A percentile compares a stretch with the other conserved stretches of the same genome.
Evolutionary conservation across 2,888 invertebrate genomes (phyloP).

Genomic region (Folsomia candida): DNA sequence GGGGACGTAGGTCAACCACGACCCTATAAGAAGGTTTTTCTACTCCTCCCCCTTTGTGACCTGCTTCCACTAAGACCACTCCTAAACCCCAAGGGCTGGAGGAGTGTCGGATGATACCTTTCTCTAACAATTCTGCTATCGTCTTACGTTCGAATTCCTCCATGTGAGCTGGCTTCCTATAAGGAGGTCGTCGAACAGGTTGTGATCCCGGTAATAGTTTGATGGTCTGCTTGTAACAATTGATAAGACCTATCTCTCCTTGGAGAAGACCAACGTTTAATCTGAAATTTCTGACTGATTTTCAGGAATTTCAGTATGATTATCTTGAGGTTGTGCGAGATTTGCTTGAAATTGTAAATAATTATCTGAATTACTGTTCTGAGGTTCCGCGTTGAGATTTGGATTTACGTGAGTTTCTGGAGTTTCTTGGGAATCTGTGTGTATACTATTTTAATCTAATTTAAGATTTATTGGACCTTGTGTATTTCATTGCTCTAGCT

Average conservation of each 20-base stretch:
- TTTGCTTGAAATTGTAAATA: not conserved
- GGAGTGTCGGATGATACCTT: conserved; percentile 20
- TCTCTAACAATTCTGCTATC: conserved; percentile 26
- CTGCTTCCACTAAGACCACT: conserved; percentile 22
- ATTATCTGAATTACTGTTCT: not conserved
- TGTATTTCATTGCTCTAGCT: too few relatives aligned
- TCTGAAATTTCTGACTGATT: too few relatives aligned
- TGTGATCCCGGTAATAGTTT: conserved; percentile 17
- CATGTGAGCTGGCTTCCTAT: conserved; percentile 25
- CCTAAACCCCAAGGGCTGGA: conserved; percentile 25
- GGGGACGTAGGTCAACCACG: conserved; percentile 10
- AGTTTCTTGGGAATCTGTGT: too few relatives aligned
- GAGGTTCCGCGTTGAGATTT: not conserved
- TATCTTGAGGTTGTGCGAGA: conserved; percentile 18
- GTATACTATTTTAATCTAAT: too few relatives aligned
- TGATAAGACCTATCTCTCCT: conserved; percentile 28
- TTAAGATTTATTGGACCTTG: too few relatives aligned
- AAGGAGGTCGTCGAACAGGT: conserved; percentile 23
- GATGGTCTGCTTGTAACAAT: conserved; percentile 22
- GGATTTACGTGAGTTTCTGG: too few relatives aligned
- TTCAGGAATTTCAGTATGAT: too few relatives aligned
- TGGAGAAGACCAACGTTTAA: conserved; percentile 24
- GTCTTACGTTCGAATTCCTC: conserved; percentile 26
- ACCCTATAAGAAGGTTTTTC: not conserved
- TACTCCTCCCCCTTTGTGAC: conserved; percentile 13